phyloP scores from a whole-genome alignment of 2,797 vertebrate genomes.

The Apogon talboti region DNA sequence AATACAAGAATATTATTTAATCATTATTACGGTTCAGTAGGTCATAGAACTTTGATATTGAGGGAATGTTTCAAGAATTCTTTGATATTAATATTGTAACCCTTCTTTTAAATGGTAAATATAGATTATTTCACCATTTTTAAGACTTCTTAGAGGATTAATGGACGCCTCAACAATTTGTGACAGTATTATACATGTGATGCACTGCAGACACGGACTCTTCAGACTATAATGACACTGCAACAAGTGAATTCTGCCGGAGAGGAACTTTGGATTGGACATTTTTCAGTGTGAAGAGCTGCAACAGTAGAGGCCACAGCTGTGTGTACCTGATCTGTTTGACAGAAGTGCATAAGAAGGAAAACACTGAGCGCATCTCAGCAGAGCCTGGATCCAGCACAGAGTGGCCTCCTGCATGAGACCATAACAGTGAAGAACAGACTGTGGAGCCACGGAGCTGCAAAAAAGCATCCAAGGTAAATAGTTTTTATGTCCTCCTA shows the following conservation, averaged over 20 bases:
- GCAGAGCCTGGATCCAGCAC: slow-evolving; percentile 25
- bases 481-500: slow-evolving; percentile 40
- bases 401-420: slow-evolving; percentile 26
- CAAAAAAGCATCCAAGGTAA: slow-evolving; percentile 55
- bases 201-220: slow-evolving; percentile 55
- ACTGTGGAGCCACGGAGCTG: slow-evolving; percentile 7
- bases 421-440: slow-evolving; percentile 18
- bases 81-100: too few relatives aligned
- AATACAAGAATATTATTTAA: too few relatives aligned
- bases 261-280: slow-evolving; percentile 21
- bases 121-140: slow-evolving; percentile 61
- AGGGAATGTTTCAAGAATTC: too few relatives aligned
- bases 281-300: slow-evolving; percentile 25
- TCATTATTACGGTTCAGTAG: too few relatives aligned
- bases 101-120: slow-evolving; percentile 27
- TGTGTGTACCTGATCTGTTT: slow-evolving; percentile 39
- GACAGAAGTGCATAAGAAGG: slow-evolving; percentile 34
- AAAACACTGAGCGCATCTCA: slow-evolving; percentile 31
- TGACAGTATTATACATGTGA: slow-evolving; percentile 64
- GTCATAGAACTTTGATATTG: too few relatives aligned
- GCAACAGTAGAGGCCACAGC: slow-evolving; percentile 10
- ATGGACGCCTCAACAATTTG: slow-evolving; percentile 1
- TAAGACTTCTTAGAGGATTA: slow-evolving; percentile 1
- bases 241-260: slow-evolving; percentile 8
- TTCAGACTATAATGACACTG: slow-evolving; percentile 12